Percentiles rank a stretch among this genome's conserved stretches.
Evolutionary conservation across 2,113 vertebrate species (phyloP).

Genomic region (Seriola aureovittata): DNA sequence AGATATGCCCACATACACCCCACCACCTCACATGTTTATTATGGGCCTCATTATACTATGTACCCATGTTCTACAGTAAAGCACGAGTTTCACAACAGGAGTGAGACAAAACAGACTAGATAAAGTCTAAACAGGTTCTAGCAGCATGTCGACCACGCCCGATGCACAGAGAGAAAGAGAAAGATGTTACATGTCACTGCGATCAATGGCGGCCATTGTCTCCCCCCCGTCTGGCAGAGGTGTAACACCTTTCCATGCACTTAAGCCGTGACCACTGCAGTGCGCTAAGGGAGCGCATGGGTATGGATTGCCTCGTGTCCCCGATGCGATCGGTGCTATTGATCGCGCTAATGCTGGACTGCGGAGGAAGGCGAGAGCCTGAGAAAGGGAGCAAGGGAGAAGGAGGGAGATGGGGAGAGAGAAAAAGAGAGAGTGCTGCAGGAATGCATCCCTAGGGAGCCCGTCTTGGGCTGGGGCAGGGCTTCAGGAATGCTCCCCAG

Average conservation of each 20-base stretch:
- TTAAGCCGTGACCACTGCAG: constrained; percentile 87
- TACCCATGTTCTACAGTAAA: constrained; percentile 11
- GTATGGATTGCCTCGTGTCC: constrained; percentile 88
- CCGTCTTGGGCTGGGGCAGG: constrained; percentile 85
- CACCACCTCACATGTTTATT: constrained; percentile 30
- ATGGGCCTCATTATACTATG: constrained; percentile 18
- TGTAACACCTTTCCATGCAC: constrained; percentile 88
- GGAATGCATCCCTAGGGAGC: constrained; percentile 85
- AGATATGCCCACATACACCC: constrained; percentile 19
- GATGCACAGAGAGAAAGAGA: constrained; percentile 70
- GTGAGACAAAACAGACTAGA: constrained; percentile 52
- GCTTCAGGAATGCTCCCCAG: constrained; percentile 86
- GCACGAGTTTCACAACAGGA: constrained; percentile 9
- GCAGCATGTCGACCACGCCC: constrained; percentile 76
- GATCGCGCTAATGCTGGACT: constrained; percentile 88
- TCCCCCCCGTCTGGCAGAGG: constrained; percentile 80
- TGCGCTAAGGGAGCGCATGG: constrained; percentile 84
- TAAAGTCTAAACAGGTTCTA: constrained; percentile 57
- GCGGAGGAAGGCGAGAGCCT: constrained; percentile 83
- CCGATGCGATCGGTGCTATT: constrained; percentile 88
- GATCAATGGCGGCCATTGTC: constrained; percentile 86
- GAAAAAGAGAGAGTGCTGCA: constrained; percentile 81
- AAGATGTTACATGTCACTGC: constrained; percentile 85
- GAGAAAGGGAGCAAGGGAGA: constrained; percentile 76
- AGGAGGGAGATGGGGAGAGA: constrained; percentile 72